phyloP scores from a whole-genome alignment of 2,888 invertebrate species.

The Heliothis peltigera region DNA sequence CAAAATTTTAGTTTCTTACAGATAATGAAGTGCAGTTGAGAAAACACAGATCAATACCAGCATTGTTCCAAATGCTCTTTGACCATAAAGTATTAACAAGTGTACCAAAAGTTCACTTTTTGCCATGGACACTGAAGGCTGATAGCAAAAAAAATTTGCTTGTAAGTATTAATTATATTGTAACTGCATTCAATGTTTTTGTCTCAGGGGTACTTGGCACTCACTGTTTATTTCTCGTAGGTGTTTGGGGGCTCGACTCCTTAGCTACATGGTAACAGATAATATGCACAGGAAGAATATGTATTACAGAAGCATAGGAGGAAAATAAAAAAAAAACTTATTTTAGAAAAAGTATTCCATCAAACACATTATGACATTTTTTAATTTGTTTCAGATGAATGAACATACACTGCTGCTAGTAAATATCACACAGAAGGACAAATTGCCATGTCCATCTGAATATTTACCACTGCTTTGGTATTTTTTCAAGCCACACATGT shows the following conservation, averaged over 20 bases:
- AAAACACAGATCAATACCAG: constrained; percentile 90
- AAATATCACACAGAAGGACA: constrained; percentile 91
- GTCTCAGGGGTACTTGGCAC: too few relatives aligned
- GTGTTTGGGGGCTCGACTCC: too few relatives aligned
- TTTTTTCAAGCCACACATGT: constrained; percentile 92
- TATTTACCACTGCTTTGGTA: constrained; percentile 92
- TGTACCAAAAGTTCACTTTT: constrained; percentile 91
- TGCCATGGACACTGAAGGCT: constrained; percentile 90
- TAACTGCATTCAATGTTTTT: too few relatives aligned
- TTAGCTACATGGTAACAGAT: too few relatives aligned
- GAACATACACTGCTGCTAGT: constrained; percentile 91
- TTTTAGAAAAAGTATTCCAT: background rate
- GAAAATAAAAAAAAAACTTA: too few relatives aligned
- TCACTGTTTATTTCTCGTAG: too few relatives aligned
- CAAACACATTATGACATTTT: background rate
- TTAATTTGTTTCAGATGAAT: constrained; percentile 81
- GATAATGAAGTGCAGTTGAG: constrained; percentile 88
- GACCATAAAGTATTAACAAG: constrained; percentile 90
- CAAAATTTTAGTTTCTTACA: constrained; percentile 89
- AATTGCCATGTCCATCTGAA: constrained; percentile 88
- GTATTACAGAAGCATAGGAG: too few relatives aligned
- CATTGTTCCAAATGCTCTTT: constrained; percentile 93
- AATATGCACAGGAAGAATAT: too few relatives aligned
- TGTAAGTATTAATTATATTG: constrained; percentile 64
- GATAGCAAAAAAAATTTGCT: constrained; percentile 71